These are phyloP conservation scores for Zaprionus gabonicus DNA, from an alignment of 1,140 invertebrate genomes.

Conservation along the genomic window DNA sequence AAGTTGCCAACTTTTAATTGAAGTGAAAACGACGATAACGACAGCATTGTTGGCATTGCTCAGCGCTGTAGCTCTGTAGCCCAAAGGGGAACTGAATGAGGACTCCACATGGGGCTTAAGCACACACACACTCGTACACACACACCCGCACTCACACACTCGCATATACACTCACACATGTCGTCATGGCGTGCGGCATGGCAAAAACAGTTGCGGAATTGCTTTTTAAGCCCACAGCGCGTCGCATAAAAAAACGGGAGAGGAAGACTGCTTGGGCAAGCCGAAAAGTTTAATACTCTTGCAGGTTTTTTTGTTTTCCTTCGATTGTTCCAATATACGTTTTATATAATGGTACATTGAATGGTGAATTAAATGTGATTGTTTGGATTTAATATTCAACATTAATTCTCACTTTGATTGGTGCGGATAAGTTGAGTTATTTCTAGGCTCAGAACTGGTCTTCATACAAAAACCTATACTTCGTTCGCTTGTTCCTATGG, in stretches of 20 bases:
- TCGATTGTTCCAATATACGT: too few species aligned
- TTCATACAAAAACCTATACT: too few species aligned
- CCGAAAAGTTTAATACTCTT: too few species aligned
- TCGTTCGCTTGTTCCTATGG: too few species aligned
- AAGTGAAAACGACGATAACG: conserved; percentile 84
- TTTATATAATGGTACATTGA: too few species aligned
- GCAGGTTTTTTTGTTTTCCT: too few species aligned
- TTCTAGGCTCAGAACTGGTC: too few species aligned
- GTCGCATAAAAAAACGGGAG: conserved; percentile 64
- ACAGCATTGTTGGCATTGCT: conserved; percentile 77
- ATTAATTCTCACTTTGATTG: too few species aligned
- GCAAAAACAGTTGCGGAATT: conserved; percentile 81
- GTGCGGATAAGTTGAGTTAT: too few species aligned
- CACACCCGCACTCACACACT: conserved; percentile 10
- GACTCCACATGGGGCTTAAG: conserved; percentile 41
- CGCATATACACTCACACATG: conserved; percentile 26
- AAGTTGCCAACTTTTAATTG: conserved; percentile 84
- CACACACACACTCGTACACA: conserved; percentile 19
- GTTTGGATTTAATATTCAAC: too few species aligned
- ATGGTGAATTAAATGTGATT: too few species aligned
- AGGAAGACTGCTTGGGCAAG: too few species aligned
- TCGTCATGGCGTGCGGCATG: conserved; percentile 48
- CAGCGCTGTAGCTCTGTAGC: conserved; percentile 54
- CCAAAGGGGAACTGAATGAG: conserved; percentile 64
- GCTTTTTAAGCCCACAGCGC: conserved; percentile 80